phyloP scores from a whole-genome alignment of 2,797 vertebrate genomes.

The Sebastes taczanowskii region DNA sequence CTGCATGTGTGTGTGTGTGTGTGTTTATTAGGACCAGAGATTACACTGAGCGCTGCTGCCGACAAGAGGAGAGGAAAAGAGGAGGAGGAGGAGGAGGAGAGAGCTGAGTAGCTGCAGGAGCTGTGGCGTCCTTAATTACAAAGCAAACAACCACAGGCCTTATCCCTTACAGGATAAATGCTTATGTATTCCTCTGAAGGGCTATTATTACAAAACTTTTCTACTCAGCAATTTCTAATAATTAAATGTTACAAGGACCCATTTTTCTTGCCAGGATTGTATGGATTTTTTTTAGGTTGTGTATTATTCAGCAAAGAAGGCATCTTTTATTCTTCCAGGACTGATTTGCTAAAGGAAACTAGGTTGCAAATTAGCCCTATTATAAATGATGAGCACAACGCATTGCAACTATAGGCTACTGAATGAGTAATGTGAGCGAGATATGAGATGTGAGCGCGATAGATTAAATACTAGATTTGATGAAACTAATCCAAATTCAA shows the following conservation, averaged over 20 bases:
- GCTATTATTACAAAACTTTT: constrained; percentile 69
- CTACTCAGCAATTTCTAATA: constrained; percentile 69
- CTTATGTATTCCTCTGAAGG: constrained; percentile 72
- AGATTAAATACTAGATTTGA: background rate
- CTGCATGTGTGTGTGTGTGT: constrained; percentile 47
- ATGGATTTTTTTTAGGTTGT: constrained; percentile 36
- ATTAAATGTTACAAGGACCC: constrained; percentile 66
- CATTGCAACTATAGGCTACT: background rate
- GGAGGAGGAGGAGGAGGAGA: constrained; percentile 50
- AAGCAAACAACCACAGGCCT: constrained; percentile 75
- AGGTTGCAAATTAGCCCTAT: constrained; percentile 25
- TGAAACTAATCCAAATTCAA: background rate
- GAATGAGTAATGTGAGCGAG: background rate
- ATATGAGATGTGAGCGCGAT: no score
- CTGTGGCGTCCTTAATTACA: constrained; percentile 74
- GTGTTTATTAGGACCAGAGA: constrained; percentile 71
- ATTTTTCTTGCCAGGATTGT: constrained; percentile 54
- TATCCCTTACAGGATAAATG: constrained; percentile 67
- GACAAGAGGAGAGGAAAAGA: constrained; percentile 64
- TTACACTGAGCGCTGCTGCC: constrained; percentile 71
- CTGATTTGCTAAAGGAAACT: constrained; percentile 21
- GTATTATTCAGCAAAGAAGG: constrained; percentile 42
- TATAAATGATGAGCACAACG: background rate
- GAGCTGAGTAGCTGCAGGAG: constrained; percentile 64
- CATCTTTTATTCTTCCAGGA: constrained; percentile 18